Evolutionary conservation across 2,113 vertebrate genomes (phyloP).

Genomic region (Lepisosteus osseus): DNA sequence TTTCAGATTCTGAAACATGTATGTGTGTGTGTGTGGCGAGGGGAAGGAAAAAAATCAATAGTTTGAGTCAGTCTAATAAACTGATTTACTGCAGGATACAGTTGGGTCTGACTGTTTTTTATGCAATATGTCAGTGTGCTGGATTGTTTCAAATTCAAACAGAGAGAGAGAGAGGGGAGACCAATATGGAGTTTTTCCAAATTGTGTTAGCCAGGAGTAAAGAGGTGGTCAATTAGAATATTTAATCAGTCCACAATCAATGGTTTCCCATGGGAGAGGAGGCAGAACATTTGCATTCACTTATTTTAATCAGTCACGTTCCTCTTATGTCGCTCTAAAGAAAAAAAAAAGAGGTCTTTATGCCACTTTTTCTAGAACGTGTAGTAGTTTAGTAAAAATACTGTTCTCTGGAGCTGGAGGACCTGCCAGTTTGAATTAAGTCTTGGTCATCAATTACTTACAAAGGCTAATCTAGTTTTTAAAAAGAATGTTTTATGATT

Average conservation of each 20-base stretch:
- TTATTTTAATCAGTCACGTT: not conserved
- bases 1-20: not conserved
- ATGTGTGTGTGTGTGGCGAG: not conserved
- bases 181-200: not conserved
- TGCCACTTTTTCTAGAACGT: not conserved
- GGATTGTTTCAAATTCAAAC: not conserved
- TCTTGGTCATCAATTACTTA: too few species aligned
- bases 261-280: not conserved
- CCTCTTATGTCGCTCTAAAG: not conserved
- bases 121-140: conserved; percentile 22
- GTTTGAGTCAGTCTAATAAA: conserved; percentile 21
- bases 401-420: too few species aligned
- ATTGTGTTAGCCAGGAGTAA: conserved; percentile 3
- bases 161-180: not conserved
- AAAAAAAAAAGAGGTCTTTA: not conserved
- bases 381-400: too few species aligned
- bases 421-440: too few species aligned
- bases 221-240: conserved; percentile 11
- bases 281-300: not conserved
- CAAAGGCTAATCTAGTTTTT: too few species aligned
- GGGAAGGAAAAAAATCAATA: conserved; percentile 20
- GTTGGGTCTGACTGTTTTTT: conserved; percentile 16
- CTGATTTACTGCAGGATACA: conserved; percentile 28
- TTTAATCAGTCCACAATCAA: conserved; percentile 13
- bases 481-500: too few species aligned